Conservation (phyloP, 2,797 vertebrate genomes). For the Tapera naevia region DNA sequence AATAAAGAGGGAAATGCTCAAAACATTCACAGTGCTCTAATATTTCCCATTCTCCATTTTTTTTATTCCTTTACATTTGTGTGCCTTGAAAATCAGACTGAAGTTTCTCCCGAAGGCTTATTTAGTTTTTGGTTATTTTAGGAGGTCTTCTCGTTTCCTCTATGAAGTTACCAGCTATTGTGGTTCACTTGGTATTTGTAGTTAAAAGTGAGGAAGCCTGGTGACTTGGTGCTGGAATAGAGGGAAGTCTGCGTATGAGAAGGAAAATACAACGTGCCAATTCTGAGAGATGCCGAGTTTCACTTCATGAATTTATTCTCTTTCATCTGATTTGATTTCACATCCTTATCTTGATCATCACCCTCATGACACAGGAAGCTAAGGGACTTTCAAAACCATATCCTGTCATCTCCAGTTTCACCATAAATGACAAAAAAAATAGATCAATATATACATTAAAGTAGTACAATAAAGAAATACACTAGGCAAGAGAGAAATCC, state of each 20-base stretch:
- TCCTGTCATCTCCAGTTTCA: neutral
- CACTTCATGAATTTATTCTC: conserved; percentile 4
- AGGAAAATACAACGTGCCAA: neutral
- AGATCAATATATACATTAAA: neutral
- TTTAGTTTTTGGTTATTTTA: neutral
- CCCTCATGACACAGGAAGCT: neutral
- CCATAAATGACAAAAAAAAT: neutral
- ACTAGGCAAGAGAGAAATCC: neutral
- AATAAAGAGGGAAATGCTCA: neutral
- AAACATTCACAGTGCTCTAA: neutral
- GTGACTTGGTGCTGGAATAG: neutral
- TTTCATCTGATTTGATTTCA: conserved; percentile 36
- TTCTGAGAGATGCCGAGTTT: neutral
- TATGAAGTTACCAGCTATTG: neutral
- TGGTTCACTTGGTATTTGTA: neutral
- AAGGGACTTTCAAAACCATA: neutral
- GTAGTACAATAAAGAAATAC: neutral
- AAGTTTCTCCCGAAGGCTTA: neutral
- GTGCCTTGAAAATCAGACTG: neutral
- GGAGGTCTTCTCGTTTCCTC: neutral
- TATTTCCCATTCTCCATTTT: neutral
- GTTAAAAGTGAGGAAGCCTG: neutral
- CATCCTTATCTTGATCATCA: neutral
- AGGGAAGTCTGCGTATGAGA: neutral
- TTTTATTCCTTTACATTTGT: neutral